Conservation (phyloP, 2,888 invertebrate species). For the Augiades crinisus region DNA sequence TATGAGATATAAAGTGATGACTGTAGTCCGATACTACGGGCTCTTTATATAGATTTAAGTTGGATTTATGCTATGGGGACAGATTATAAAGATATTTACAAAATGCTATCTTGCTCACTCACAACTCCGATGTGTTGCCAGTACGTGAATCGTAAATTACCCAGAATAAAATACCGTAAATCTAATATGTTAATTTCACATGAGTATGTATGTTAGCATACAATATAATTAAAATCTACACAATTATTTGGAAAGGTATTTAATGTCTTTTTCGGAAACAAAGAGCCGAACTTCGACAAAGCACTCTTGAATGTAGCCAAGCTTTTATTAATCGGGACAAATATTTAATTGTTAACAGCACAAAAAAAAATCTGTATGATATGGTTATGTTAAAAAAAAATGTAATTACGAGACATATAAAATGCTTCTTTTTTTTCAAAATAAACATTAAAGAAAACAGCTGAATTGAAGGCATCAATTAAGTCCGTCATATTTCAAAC, state of each 20-base stretch:
- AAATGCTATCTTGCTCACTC: conserved; percentile 72
- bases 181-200: conserved; percentile 25
- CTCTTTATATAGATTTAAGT: conserved; percentile 54
- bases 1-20: conserved; percentile 79
- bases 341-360: too few relatives aligned
- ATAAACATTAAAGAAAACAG: too few relatives aligned
- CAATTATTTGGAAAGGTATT: conserved; percentile 13
- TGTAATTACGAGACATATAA: background rate
- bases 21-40: conserved; percentile 59
- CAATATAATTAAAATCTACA: conserved; percentile 30
- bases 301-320: conserved; percentile 1
- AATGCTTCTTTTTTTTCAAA: too few relatives aligned
- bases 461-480: too few relatives aligned
- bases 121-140: conserved; percentile 54
- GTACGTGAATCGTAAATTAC: conserved; percentile 32
- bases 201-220: conserved; percentile 34
- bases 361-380: too few relatives aligned
- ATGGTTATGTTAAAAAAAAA: background rate
- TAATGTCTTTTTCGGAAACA: background rate
- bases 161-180: conserved; percentile 27
- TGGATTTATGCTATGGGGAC: conserved; percentile 76
- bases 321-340: conserved; percentile 2
- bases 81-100: conserved; percentile 72
- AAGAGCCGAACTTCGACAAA: too few relatives aligned
- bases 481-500: background rate